These are phyloP conservation scores for Entomobrya multifasciata DNA, from an alignment of 2,888 invertebrate genomes.

Conservation along the genomic window DNA sequence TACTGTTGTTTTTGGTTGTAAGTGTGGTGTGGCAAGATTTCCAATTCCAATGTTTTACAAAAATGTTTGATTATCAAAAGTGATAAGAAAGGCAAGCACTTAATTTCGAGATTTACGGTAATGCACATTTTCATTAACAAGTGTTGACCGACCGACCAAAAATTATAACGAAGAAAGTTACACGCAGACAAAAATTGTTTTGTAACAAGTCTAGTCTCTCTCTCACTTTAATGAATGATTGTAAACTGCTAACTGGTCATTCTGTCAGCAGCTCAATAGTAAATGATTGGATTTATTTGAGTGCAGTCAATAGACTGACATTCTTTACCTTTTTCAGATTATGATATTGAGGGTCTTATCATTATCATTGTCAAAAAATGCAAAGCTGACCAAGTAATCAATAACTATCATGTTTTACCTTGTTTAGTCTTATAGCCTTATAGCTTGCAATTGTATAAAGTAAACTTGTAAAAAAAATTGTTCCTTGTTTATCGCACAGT, in stretches of 20 bases:
- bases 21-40: slow-evolving; percentile 45
- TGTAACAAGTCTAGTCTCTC: slow-evolving; percentile 18
- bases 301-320: neutral
- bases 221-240: neutral
- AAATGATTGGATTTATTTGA: neutral
- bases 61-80: slow-evolving; percentile 28
- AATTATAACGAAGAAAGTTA: slow-evolving; percentile 19
- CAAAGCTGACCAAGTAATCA: slow-evolving; percentile 9
- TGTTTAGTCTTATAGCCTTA: slow-evolving; percentile 12
- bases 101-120: neutral
- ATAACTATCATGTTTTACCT: slow-evolving; percentile 39
- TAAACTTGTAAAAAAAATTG: neutral
- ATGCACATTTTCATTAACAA: too few relatives aligned
- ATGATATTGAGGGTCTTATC: neutral
- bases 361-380: neutral
- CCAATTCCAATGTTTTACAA: slow-evolving; percentile 32
- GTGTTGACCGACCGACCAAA: neutral
- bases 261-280: neutral
- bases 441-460: neutral
- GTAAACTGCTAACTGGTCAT: slow-evolving; percentile 13
- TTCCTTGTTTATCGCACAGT: slow-evolving; percentile 34
- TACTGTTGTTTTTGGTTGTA: neutral
- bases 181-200: neutral
- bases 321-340: too few relatives aligned
- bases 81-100: slow-evolving; percentile 43